Evolutionary conservation across 2,113 vertebrate species (phyloP), one percentile per base, ranked within the genome.

Genomic region (Motacilla tschutschensis): DNA sequence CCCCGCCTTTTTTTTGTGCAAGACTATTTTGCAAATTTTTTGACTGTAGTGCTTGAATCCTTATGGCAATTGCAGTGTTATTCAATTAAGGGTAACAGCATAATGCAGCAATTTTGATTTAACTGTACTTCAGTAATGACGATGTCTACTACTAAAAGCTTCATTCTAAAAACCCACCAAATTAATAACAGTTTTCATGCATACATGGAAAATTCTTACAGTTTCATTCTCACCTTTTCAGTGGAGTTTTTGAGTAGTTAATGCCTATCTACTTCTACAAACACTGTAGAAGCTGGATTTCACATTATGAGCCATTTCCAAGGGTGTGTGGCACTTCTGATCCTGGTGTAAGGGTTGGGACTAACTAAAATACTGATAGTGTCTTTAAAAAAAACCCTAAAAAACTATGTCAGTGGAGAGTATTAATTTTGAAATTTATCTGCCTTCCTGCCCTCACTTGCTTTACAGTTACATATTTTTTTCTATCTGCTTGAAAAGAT

Each of bases 1-100:
- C 31, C 5, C 2, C 5, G 1, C 0, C 3, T 24, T 10, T 47
- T 43, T 8, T 59, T 58, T 0, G 0, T 40, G 12, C 48, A 64
- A 58, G 26, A 66, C 10, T 71, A 3, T 69, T 13, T 44, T 79
- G 21, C 60, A 59, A 67, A 70, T 77, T 78, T 63, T 9, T 67
- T 79, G 38, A 59, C 55, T 76, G 16, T 26, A 17, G 9, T 26
- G 10, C 21, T 81, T 72, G 22, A 33, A 51, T 54, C n/a, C 10
- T 91, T 72, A 29, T 17, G 46, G 25, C 17, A 88, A 57, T 55
- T 51, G 4, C 57, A 72, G 16, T 46, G 44, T 58, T 31, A 50
- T 38, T 86, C 22, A 71, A 12, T 75, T 54, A 62, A 2, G 10
- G 22, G 24, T 38, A 83, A 70, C 11, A 63, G 24, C 17, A 58